Base-by-base conservation (phyloP, 1,140 invertebrate species). In the Coptotermes formosanus region DNA sequence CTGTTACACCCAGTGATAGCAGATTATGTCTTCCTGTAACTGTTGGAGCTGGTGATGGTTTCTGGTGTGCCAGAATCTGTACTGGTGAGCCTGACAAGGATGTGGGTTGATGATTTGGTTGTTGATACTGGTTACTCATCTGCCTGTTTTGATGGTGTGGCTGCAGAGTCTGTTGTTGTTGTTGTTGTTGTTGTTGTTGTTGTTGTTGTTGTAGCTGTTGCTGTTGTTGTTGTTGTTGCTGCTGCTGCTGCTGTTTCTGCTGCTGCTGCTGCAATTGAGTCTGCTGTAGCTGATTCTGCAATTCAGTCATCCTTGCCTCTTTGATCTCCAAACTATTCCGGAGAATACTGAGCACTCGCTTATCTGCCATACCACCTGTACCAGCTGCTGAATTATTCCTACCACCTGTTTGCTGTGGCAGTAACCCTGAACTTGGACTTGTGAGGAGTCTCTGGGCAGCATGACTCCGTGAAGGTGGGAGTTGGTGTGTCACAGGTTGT, bases 321-420 rank as follows among this genome's bases (percentile, higher is more conserved):
- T 94, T 95, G 55, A 92, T 94, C 90, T 95, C 94, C 87, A 95
- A 90, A 89, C 93, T 95, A 87, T 93, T 95, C 88, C 95, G 91
- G 75, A 96, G 89, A 86, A 95, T 92, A 88, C 93, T 95, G 84
- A 95, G 89, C 30, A 95, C 94, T 55, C 83, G 45, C 25, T 84
- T 84, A 45, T 84, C 83, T n/a, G 83, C 43, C 82, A 32, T 30
- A 83, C 64, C 83, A 88, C 88, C 84, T 90, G 90, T 85, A 25
- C 85, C 45, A 90, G 90, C 45, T 88, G 82, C 0, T 88, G 86
- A 1, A 89, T 88, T 32, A 86, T 89, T 32, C 87, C 86, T 14
- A 89, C 64, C 2, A 89, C 48, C 44, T n/a, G 25, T 8, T 30
- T 75, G 64, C 14, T 75, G 64, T 89, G 88, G 2, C 88, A 69